Evolutionary conservation across 2,113 vertebrate species (phyloP), one percentile per base, ranked within the genome.

Genomic region (Dermatemys mawii): DNA sequence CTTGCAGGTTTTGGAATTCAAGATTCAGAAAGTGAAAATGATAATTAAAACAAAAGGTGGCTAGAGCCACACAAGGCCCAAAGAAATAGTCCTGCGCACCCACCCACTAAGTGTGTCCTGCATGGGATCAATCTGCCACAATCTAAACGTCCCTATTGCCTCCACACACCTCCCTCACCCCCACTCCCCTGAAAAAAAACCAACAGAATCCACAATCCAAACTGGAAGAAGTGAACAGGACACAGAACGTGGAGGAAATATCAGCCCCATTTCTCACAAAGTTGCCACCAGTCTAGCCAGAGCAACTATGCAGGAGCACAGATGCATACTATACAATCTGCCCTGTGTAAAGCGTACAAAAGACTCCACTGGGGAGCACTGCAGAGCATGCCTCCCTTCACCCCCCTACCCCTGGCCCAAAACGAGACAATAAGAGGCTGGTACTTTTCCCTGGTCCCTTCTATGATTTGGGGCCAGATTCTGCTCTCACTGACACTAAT

Each of bases 261-360:
- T 26, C 50, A 93, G 41, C 51, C 49, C 80, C 32, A 48, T 70
- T 85, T 70, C 88, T 79, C 55, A 86, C 63, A 83, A 93, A 93
- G 92, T 88, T 92, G 81, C 90, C 83, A 93, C 78, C 85, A 86
- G 93, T 44, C 44, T 51, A 85, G 67, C 89, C 88, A 82, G 84
- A 92, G 89, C 49, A 67, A 46, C 78, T 44, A 49, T 12, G 4
- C 90, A 93, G 92, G 70, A 93, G 84, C 27, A 90, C 84, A 90
- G 91, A 76, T 78, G 81, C 86, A 89, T 24, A 24, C 78, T 3
- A n/a, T n/a, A 94, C 91, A 90, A 63, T 51, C 67, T 3, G 84
- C 92, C 91, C 91, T 93, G 87, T 91, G 91, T 63, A 96, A 90
- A 91, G 89, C 88, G 90, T 95, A 97, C 93, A 97, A 97, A 97